A percentile compares a stretch with the other conserved stretches of the same genome.
phyloP scores from a whole-genome alignment of 1,140 invertebrate genomes.

The Drosophila ironensis region DNA sequence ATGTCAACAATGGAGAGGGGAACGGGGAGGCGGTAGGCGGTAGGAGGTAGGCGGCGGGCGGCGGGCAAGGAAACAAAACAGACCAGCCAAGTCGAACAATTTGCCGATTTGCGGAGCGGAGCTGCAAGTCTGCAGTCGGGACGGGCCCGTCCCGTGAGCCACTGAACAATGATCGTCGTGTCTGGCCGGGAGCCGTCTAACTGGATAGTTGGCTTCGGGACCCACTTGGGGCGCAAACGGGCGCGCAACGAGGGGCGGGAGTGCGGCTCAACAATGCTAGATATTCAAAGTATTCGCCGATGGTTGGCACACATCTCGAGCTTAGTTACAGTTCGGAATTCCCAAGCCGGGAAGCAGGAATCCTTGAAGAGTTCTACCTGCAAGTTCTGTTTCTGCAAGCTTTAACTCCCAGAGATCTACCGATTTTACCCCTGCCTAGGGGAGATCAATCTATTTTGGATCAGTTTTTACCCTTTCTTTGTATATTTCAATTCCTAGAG shows the following conservation, averaged over 20 bases:
- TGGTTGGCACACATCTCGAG: neutral
- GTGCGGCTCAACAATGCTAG: neutral
- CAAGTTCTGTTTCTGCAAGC: too few relatives aligned
- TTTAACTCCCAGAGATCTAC: too few relatives aligned
- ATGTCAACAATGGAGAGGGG: neutral
- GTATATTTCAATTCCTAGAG: too few relatives aligned
- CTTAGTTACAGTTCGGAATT: neutral
- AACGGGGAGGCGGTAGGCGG: neutral
- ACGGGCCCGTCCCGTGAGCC: too few relatives aligned
- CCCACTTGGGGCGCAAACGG: neutral
- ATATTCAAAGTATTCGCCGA: constrained; percentile 10
- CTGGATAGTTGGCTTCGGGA: constrained; percentile 30
- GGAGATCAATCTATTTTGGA: too few relatives aligned
- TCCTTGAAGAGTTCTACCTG: neutral
- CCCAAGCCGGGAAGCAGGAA: too few relatives aligned
- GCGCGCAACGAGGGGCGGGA: neutral
- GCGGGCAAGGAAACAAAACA: neutral
- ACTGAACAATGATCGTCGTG: constrained; percentile 21
- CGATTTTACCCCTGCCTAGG: too few relatives aligned
- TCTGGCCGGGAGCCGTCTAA: constrained; percentile 35
- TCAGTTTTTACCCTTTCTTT: too few relatives aligned
- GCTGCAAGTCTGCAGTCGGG: constrained; percentile 13
- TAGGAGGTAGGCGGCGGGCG: too few relatives aligned
- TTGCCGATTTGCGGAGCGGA: constrained; percentile 11
- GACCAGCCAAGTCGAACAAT: constrained; percentile 15